Percentiles rank a stretch among this genome's conserved stretches.
Evolutionary conservation across 2,797 vertebrate genomes (phyloP).

Genomic region (Dendrocincla fuliginosa): DNA sequence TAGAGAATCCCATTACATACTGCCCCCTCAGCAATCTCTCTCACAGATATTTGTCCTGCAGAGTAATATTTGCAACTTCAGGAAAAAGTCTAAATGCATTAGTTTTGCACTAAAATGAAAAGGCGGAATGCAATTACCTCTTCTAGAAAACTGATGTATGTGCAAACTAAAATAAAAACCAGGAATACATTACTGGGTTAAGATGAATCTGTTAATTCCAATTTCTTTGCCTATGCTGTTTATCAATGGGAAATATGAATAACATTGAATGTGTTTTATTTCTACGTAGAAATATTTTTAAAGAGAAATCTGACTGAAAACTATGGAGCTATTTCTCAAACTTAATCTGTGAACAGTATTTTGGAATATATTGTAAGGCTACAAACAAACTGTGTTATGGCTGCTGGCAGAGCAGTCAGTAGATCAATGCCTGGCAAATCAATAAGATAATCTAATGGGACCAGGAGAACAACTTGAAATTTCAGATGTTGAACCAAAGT

Average conservation of each 20-base stretch:
- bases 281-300: not conserved
- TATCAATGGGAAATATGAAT: not conserved
- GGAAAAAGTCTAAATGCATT: not conserved
- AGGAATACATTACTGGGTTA: not conserved
- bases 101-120: not conserved
- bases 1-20: not conserved
- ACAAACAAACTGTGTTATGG: not conserved
- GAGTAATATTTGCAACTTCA: not conserved
- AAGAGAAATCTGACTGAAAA: not conserved
- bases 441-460: constrained; percentile 24
- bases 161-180: not conserved
- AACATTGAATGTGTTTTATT: not conserved
- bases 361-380: not conserved
- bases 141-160: not conserved
- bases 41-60: not conserved
- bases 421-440: constrained; percentile 34
- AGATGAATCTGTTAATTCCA: not conserved
- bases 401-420: not conserved
- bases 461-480: not conserved
- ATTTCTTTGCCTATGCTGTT: not conserved
- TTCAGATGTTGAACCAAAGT: not conserved
- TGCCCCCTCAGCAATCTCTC: not conserved
- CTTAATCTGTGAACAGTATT: not conserved
- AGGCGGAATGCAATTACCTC: not conserved
- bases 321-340: not conserved